These are phyloP conservation scores for Eurois occulta DNA, from an alignment of 2,888 invertebrate species.

Conservation along the genomic window DNA sequence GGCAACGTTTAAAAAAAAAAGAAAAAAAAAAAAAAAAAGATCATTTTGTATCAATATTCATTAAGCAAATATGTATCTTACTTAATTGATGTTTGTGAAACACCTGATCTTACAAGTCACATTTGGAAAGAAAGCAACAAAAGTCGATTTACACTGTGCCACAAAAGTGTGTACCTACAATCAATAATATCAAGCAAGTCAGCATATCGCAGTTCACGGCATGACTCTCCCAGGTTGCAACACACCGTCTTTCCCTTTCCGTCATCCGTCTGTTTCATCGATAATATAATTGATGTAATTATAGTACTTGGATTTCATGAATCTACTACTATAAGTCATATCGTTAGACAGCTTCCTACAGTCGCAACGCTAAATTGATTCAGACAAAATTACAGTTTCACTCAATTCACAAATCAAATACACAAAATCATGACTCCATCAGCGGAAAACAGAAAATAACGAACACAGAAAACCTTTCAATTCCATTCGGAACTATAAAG, in stretches of 20 bases:
- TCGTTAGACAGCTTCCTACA: not conserved
- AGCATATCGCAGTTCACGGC: not conserved
- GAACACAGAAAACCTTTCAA: constrained; percentile 63
- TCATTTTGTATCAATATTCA: too few species aligned
- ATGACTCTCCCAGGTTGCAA: not conserved
- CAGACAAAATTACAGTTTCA: not conserved
- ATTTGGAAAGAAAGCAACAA: not conserved
- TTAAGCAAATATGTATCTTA: not conserved
- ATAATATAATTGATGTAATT: not conserved
- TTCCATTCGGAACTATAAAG: constrained; percentile 58
- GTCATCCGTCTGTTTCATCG: not conserved
- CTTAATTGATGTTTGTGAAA: not conserved
- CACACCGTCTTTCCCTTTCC: not conserved
- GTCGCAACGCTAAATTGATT: not conserved
- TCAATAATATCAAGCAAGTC: not conserved
- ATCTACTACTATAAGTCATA: not conserved
- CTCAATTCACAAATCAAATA: constrained; percentile 2
- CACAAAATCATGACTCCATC: constrained; percentile 5
- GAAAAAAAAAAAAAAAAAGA: too few species aligned
- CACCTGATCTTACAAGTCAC: not conserved
- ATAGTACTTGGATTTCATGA: not conserved
- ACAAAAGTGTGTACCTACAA: too few species aligned
- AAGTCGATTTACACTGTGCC: not conserved
- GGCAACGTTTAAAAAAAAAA: too few species aligned
- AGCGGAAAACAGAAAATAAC: constrained; percentile 23